Base-by-base conservation (phyloP, 2,888 invertebrate genomes). In the Sinotaia quadrata region DNA sequence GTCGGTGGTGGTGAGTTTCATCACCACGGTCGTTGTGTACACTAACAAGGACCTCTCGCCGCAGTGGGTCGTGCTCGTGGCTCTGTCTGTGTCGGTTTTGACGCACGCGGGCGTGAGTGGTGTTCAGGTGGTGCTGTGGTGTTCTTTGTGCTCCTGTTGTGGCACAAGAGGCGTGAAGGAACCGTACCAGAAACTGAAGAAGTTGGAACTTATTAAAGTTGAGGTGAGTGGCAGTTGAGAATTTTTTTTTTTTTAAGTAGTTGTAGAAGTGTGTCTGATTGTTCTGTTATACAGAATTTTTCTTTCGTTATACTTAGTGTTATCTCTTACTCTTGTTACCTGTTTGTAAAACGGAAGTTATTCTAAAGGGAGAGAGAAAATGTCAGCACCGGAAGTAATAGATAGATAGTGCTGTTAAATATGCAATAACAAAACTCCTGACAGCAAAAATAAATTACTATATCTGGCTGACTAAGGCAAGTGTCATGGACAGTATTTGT, bases 111-210 rank as follows among this genome's bases (percentile, higher is more conserved):
- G 77, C 1, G 29, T 82, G 33, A 76, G 80, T 47, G 74, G 75
- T 57, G 68, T 79, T 10, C 77, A 78, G 62, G 73, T 80, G 69
- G 71, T 74, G 58, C 70, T 82, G 75, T 84, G 82, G 82, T 78
- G 76, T 41, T 66, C 74, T 7, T 77, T 79, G 47, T 71, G 69
- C 41, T 82, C 81, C 65, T 78, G 81, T 54, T 66, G 74, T 12
- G 71, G 72, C 44, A 57, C 47, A 3, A 61, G 41, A 12, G 73
- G 75, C 34, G 78, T 76, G 44, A 78, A 81, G 60, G 82, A 83
- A 63, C 80, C 82, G 7, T 78, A 79, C 65, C 76, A 82, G 61
- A 76, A 79, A 63, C 73, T 84, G 58, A 84, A 84, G 69, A 81
- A 81, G 58, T 67, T 84, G 60, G 80, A 83, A 61, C 77, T 84